These are phyloP conservation scores for Platycnemis pennipes DNA, from an alignment of 2,888 invertebrate genomes.

Conservation along the genomic window DNA sequence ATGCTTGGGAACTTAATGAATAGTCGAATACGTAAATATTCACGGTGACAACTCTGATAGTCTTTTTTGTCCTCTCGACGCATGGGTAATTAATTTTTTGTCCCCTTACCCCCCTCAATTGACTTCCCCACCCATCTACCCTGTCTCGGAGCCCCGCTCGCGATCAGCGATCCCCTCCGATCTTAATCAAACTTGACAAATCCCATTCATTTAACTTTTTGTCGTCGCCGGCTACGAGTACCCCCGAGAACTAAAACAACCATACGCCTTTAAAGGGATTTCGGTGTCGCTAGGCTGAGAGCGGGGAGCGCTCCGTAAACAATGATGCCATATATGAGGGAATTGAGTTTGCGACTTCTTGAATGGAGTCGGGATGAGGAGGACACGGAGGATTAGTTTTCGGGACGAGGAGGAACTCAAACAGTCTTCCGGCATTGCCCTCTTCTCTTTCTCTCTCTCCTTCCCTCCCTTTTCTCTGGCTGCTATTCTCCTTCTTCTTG, in stretches of 20 bases:
- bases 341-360: conserved; percentile 40
- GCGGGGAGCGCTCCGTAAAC: conserved; percentile 36
- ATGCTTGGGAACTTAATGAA: not conserved
- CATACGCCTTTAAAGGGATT: conserved; percentile 22
- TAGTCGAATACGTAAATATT: not conserved
- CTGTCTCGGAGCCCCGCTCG: not conserved
- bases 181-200: conserved; percentile 32
- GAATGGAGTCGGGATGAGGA: conserved; percentile 25
- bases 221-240: not conserved
- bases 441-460: not conserved
- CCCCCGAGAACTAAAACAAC: not conserved
- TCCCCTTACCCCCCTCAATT: not conserved
- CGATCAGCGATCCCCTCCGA: not conserved
- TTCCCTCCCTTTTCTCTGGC: not conserved
- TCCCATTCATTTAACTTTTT: conserved; percentile 27
- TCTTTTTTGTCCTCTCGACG: not conserved
- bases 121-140: not conserved
- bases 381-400: conserved; percentile 36
- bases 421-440: not conserved
- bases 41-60: not conserved
- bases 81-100: not conserved
- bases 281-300: not conserved
- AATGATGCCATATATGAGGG: conserved; percentile 29
- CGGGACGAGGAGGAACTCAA: not conserved
- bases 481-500: too few species aligned